Evolutionary conservation across 64 coral and sea anemone species (phyloP).

Genomic region (Montipora sp.): DNA sequence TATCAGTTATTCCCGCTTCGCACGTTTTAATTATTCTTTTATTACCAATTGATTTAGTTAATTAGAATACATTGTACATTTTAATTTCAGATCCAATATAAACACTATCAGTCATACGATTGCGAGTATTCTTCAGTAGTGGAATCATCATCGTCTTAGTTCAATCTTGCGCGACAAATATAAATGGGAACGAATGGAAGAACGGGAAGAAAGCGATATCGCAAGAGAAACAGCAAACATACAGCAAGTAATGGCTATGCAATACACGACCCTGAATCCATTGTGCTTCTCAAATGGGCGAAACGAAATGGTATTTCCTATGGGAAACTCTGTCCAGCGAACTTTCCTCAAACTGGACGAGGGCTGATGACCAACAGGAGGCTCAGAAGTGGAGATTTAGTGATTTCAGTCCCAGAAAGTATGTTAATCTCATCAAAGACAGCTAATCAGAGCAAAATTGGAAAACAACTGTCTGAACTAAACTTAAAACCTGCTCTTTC

Average conservation of each 20-base stretch:
- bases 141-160: too few species aligned
- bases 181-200: conserved; percentile 52
- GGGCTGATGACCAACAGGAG: conserved; percentile 70
- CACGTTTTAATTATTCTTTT: too few species aligned
- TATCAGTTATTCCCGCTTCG: too few species aligned
- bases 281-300: conserved; percentile 77
- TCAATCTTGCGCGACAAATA: not conserved
- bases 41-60: too few species aligned
- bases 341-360: conserved; percentile 69
- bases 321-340: conserved; percentile 53
- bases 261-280: conserved; percentile 58
- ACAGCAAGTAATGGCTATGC: not conserved
- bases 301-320: conserved; percentile 76
- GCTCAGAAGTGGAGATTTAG: conserved; percentile 52
- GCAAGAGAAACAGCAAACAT: not conserved
- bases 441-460: conserved; percentile 59
- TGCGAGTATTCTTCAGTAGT: too few species aligned
- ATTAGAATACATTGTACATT: too few species aligned
- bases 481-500: conserved; percentile 40
- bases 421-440: conserved; percentile 75
- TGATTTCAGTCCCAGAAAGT: conserved; percentile 77
- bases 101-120: too few species aligned
- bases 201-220: conserved; percentile 62
- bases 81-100: too few species aligned
- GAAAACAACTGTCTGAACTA: not conserved